Base-by-base conservation (phyloP, 2,888 invertebrate genomes). In the Philereme transversata region DNA sequence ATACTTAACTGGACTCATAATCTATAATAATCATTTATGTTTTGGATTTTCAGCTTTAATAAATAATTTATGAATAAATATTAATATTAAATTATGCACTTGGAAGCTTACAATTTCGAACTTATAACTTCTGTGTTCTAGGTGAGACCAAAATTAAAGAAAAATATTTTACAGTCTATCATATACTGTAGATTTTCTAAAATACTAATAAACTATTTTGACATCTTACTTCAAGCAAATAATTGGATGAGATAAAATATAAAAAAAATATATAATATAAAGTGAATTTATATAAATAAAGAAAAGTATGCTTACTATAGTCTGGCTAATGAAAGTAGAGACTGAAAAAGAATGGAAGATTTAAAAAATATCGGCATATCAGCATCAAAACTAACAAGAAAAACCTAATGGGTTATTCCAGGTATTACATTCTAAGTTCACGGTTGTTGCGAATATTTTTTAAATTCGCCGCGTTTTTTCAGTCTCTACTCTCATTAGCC, bases 111-210 rank as follows among this genome's bases (percentile, higher is more conserved):
- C 47, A 55, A 62, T 57, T 55, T 66, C 55, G 51, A 64, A 60
- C 60, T 60, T 61, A 58, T 33, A 64, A 68, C 53, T 56, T 64
- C 69, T 73, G 82, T 82, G 81, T 82, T 81, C 80, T 64, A 57
- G 57, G 48, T 50, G 74, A 78, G 81, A 81, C 80, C 79, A 81
- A 80, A 67, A 49, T 56, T 41, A 51, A 46, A 43, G 5, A 50
- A 58, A 57, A 51, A 66, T 65, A 68, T 68, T 52, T 58, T 53
- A 67, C 64, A 60, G 65, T 62, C 64, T 70, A 68, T 70, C 64
- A 71, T 81, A 74, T 81, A 81, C 79, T 78, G 81, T 82, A 83
- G 79, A 67, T 78, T 82, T 81, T 81, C 52, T 77, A 77, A 60
- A 63, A 63, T 52, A 33, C 36, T 45, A 68, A 64, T 48, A 67